Evolutionary conservation across 1,140 invertebrate species (phyloP), one percentile per base, ranked within the genome.

Genomic region (Charaxes varanes): DNA sequence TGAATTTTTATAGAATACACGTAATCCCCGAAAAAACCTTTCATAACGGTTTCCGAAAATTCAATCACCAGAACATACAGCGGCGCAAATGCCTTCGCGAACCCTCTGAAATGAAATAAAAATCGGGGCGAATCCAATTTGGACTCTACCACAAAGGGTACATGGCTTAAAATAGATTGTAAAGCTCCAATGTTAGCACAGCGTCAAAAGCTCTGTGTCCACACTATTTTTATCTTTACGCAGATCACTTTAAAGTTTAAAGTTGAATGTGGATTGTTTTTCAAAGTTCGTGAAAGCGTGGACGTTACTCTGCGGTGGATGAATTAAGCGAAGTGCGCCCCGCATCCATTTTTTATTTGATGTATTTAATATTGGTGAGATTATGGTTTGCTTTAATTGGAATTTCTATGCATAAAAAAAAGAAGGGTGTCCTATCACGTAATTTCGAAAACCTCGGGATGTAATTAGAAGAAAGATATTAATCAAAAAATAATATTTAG

Each of bases 1-100:
- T n/a, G n/a, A n/a, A n/a, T n/a, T n/a, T n/a, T 28, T 6, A 5
- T 4, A 26, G 27, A 7, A 15, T 4, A 31, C 3, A 5, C 15
- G 15, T 18, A 24, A 26, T 27, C 16, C 27, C 6, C 11, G 30
- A 28, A 38, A 17, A 27, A 18, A 19, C 35, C 8, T 10, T 27
- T 15, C 27, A 31, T 18, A 14, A 28, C 23, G 17, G 6, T 28
- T 21, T 16, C 15, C 8, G 18, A 40, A 40, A 40, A 40, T 40
- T 40, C 26, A 40, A 40, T 40, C 27, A 30, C 27, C 14, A 22
- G 18, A 31, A 30, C 34, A 40, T 19, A 22, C 36, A 40, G 26
- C 15, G 11, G 19, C 27, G 17, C 13, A 22, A 50, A 19, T 32
- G 24, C 24, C 26, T 32, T 6, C 16, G 24, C 6, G 18, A 17